Evolutionary conservation across 2,888 invertebrate genomes (phyloP).

Genomic region (Macroteleia sp.): DNA sequence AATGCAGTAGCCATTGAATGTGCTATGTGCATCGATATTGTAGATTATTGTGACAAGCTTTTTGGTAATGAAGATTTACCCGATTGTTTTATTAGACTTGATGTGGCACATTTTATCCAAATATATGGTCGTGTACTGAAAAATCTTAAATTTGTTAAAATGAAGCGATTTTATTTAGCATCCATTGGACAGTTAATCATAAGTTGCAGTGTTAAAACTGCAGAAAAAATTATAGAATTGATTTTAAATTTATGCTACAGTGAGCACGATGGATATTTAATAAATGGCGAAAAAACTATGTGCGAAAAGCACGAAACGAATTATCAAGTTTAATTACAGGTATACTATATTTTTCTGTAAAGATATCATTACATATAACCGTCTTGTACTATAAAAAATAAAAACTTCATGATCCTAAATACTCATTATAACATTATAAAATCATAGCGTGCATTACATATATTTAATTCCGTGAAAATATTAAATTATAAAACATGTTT

Average conservation of each 20-base stretch:
- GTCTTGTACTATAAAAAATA: background rate
- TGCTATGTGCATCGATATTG: background rate
- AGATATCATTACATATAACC: background rate
- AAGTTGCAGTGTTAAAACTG: background rate
- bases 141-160: background rate
- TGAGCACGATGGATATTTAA: slow-evolving; percentile 10
- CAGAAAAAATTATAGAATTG: background rate
- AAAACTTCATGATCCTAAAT: no score
- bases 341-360: background rate
- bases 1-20: background rate
- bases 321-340: slow-evolving; percentile 18
- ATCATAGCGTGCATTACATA: no score
- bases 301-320: slow-evolving; percentile 19
- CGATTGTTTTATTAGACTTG: background rate
- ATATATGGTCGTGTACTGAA: slow-evolving; percentile 10
- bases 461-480: background rate
- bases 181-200: slow-evolving; percentile 20
- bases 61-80: background rate
- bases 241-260: slow-evolving; percentile 16
- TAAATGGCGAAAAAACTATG: background rate
- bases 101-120: slow-evolving; percentile 5
- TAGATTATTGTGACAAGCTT: background rate
- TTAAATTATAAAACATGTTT: background rate
- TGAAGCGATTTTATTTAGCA: slow-evolving; percentile 29
- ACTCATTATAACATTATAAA: background rate